Base-by-base conservation (phyloP, 1,140 invertebrate species). In the Cryptotermes secundus region DNA sequence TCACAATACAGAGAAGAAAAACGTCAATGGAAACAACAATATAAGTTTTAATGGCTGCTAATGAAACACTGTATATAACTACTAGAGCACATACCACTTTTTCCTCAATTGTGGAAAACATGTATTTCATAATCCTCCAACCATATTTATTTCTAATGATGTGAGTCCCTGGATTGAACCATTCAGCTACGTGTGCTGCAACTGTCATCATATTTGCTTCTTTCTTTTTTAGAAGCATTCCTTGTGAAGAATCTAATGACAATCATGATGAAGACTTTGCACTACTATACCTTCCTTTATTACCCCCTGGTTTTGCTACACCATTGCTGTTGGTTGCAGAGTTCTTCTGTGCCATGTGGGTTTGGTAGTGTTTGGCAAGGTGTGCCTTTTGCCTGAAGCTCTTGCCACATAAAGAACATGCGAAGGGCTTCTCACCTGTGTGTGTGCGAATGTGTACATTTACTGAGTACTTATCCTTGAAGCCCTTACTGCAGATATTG, bases 331-430 rank as follows among this genome's bases (percentile, higher is more conserved):
- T 65, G 31, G 82, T 34, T 34, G 65, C 72, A 22, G 34, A 26
- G 24, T 49, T 85, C 34, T 83, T 86, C 88, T 96, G 95, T 16
- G 95, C 95, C 85, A 96, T 94, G 90, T 99, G 98, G 34, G 97
- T 99, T 90, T 98, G 96, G 89, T 99, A 98, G 90, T 99, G 98
- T 89, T 99, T 99, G 83, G 98, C 98, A 83, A 99, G 92, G 89
- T 99, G 98, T 0, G 97, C 98, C 89, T 99, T 99, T 89, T 99
- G 98, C 31, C 97, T 93, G 90, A 97, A 97, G 86, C 95, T 96
- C 88, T 97, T 97, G 80, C 96, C 96, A 87, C 97, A 98, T 31
- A 97, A 90, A 19, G 95, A 95, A 88, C 96, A 98, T 14, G 95
- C 92, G 88, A 98, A 98, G 0, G 96, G 96, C 88, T 97, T 97